phyloP scores from a whole-genome alignment of 2,113 vertebrate genomes.

The Acrocephalus arundinaceus region DNA sequence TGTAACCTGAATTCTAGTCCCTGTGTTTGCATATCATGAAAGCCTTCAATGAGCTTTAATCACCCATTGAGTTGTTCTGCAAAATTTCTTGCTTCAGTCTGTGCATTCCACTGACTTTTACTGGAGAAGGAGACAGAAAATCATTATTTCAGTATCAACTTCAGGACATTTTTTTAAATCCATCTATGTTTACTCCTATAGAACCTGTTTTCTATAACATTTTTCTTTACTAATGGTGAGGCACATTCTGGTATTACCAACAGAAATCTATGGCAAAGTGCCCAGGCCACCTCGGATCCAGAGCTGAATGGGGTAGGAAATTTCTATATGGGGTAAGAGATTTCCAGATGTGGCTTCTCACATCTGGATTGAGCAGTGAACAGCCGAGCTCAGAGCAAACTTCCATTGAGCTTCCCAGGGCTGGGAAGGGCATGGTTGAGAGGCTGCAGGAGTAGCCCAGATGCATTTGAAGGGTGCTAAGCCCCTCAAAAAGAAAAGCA shows the following conservation, averaged over 20 bases:
- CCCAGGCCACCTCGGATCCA: background rate
- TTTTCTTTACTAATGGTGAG: background rate
- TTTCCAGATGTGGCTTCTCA: background rate
- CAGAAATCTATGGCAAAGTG: background rate
- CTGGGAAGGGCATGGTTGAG: background rate
- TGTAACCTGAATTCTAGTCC: background rate
- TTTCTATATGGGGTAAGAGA: background rate
- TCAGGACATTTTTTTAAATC: background rate
- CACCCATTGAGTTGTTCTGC: background rate
- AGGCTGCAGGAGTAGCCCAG: background rate
- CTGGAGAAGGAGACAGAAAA: background rate
- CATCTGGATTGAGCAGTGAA: background rate
- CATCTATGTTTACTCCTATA: background rate
- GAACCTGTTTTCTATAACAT: background rate
- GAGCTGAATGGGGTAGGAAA: fast-evolving
- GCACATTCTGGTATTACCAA: background rate
- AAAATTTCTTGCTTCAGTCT: background rate
- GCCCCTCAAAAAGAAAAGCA: background rate
- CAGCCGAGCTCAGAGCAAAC: background rate
- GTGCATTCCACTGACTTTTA: background rate
- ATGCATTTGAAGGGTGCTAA: background rate
- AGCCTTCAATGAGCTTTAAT: background rate
- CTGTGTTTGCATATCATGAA: background rate
- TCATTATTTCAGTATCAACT: background rate
- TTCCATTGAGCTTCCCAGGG: background rate